Base-by-base conservation (phyloP, 2,888 invertebrate genomes). In the Andrena camellia region DNA sequence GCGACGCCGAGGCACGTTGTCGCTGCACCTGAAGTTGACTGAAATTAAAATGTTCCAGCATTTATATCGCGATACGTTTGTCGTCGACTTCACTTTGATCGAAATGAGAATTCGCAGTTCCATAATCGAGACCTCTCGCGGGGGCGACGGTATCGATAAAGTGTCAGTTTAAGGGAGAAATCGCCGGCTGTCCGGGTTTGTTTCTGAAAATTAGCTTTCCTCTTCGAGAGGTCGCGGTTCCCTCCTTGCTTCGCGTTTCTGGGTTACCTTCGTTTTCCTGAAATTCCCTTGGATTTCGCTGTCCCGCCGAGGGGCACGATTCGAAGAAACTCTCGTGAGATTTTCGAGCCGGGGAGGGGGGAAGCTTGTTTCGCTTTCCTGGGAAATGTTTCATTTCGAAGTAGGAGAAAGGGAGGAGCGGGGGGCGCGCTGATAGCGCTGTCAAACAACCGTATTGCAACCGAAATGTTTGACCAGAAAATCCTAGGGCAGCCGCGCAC, bases 11-110 rank as follows among this genome's bases (percentile, higher is more conserved):
- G 57, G 42, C 42, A 69, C 57, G 69, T 57, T 69, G 50, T 69
- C 69, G 69, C 69, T 4, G n/a, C 69, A n/a, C 3, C 35, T n/a
- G 57, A 42, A 69, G 57, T 59, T 35, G 57, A 69, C 57, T 35
- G 57, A n/a, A 69, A 59, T 69, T 69, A 69, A 69, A 69, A 59
- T 69, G 33, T 69, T 42, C 69, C 26, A 42, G 54, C 20, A 52
- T 52, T 52, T 20, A 52, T 52, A 52, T 52, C 20, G 20, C 20
- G 57, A 57, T 57, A 10, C 23, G 42, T 17, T 42, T 42, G 4
- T 23, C 23, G 26, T 57, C 20, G 57, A 26, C 10, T 10, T 4
- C 17, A 42, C 17, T 57, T 54, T 23, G 20, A 54, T 54, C 54
- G 54, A n/a, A 54, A 54, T 10, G 54, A 10, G 54, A 54, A 54